A percentile compares a stretch with the other conserved stretches of the same genome.
These are phyloP conservation scores for Gallinago nigripennis DNA, from an alignment of 2,797 vertebrate species.

Conservation along the genomic window DNA sequence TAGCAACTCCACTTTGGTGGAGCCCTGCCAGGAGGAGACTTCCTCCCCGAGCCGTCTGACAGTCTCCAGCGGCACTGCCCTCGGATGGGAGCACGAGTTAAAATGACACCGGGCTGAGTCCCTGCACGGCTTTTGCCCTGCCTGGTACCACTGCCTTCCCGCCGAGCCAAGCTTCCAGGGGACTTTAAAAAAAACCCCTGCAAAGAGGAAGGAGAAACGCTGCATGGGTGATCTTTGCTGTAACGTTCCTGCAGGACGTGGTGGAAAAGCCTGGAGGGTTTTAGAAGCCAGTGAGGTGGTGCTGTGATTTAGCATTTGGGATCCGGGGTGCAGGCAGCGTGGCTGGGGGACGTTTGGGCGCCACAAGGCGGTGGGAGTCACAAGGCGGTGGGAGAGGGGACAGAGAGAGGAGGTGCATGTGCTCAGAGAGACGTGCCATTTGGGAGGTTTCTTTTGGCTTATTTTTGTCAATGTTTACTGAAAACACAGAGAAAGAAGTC, in stretches of 20 bases:
- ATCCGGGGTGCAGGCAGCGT: neutral
- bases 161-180: neutral
- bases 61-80: slow-evolving; percentile 64
- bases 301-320: neutral
- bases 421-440: neutral
- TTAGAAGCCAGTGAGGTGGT: neutral
- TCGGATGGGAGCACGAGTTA: slow-evolving; percentile 48
- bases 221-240: neutral
- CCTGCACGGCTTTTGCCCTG: neutral
- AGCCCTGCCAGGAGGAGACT: slow-evolving; percentile 70
- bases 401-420: neutral
- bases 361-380: fast-evolving
- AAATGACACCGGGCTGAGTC: slow-evolving; percentile 1
- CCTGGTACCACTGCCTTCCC: neutral
- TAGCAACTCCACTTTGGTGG: slow-evolving; percentile 78
- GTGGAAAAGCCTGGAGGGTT: neutral
- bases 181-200: neutral
- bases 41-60: slow-evolving; percentile 71
- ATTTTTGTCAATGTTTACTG: neutral
- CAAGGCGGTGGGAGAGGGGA: fast-evolving
- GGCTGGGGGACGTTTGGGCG: neutral
- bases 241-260: neutral
- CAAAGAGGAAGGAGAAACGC: neutral
- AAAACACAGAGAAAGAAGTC: neutral
- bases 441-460: neutral